Conservation (phyloP, 2,888 invertebrate genomes). For the Creontiades dilutus region DNA sequence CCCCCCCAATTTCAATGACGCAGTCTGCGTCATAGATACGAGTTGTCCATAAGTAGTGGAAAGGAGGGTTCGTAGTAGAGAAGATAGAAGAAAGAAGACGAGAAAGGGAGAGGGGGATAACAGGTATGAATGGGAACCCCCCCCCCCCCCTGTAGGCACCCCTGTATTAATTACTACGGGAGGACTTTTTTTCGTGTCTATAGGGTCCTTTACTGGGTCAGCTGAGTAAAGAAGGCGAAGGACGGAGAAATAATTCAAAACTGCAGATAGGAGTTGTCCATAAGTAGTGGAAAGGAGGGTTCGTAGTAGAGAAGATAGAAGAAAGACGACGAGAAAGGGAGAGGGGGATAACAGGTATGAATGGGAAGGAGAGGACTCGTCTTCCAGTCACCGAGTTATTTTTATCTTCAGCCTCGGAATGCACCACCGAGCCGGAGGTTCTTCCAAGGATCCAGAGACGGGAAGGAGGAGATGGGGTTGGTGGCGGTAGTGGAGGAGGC, state of each 20-base stretch:
- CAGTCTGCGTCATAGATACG: no score
- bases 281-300: not conserved
- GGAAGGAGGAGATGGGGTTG: not conserved
- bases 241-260: not conserved
- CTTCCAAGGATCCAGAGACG: not conserved
- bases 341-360: not conserved
- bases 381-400: not conserved
- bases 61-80: not conserved
- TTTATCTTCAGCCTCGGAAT: constrained; percentile 34
- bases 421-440: not conserved
- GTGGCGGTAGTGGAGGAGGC: not conserved
- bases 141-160: no score
- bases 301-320: not conserved
- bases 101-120: not conserved
- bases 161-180: no score
- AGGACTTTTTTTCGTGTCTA: no score
- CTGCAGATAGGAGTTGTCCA: not conserved
- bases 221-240: not conserved
- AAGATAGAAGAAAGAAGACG: not conserved
- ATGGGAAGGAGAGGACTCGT: not conserved
- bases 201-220: no score
- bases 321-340: not conserved
- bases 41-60: not conserved
- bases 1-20: no score
- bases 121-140: not conserved